Percentiles rank a stretch among this genome's conserved stretches.
These are phyloP conservation scores for Carlito syrichta DNA, from an alignment of 2,113 vertebrate genomes.

Conservation along the genomic window DNA sequence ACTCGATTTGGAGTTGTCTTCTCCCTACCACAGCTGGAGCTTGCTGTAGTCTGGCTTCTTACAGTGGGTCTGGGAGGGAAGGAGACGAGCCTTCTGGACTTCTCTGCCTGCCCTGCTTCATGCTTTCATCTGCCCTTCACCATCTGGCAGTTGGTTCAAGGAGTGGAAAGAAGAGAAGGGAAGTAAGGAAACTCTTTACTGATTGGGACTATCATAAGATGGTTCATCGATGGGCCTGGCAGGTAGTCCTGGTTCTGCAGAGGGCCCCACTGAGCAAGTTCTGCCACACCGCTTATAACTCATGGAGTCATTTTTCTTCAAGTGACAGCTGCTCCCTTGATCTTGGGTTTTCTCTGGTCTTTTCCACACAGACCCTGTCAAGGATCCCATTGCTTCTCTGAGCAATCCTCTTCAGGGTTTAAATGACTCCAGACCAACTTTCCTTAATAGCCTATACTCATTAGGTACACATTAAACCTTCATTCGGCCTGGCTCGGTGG, in stretches of 20 bases:
- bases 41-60: not conserved
- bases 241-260: not conserved
- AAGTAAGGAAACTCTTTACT: not conserved
- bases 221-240: not conserved
- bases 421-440: not conserved
- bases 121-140: not conserved
- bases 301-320: not conserved
- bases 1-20: not conserved
- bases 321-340: not conserved
- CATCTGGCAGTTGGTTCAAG: not conserved
- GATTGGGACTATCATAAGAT: not conserved
- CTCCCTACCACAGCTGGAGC: not conserved
- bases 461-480: too few relatives aligned
- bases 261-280: not conserved
- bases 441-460: too few relatives aligned
- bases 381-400: not conserved
- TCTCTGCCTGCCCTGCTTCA: not conserved
- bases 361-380: not conserved
- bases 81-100: not conserved
- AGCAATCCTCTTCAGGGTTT: not conserved
- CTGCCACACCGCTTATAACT: too few relatives aligned
- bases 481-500: too few relatives aligned
- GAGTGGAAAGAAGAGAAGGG: not conserved
- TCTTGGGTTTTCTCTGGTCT: not conserved
- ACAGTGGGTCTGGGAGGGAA: fast-evolving